A percentile compares a stretch with the other conserved stretches of the same genome.
phyloP scores from a whole-genome alignment of 2,113 vertebrate species.

The Microcebus jonahi region DNA sequence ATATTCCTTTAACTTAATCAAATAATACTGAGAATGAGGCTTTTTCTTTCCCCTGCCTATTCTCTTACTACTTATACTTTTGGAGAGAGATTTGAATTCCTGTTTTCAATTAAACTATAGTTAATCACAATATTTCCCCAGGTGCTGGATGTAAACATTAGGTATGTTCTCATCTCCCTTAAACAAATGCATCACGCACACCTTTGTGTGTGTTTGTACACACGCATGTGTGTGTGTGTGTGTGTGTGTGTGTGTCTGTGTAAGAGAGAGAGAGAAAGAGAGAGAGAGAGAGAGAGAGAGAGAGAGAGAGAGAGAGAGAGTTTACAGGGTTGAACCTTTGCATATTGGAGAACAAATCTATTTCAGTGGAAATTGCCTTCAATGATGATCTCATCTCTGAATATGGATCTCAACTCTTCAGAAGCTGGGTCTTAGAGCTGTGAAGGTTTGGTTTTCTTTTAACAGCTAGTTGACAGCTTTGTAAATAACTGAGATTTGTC shows the following conservation, averaged over 20 bases:
- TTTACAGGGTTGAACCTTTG: not conserved
- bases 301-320: not conserved
- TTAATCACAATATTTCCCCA: constrained; percentile 22
- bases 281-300: not conserved
- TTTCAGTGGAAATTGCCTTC: constrained; percentile 49
- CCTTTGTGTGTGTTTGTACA: not conserved
- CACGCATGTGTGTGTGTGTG: not conserved
- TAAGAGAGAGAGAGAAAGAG: not conserved
- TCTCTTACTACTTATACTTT: not conserved
- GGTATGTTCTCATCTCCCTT: not conserved
- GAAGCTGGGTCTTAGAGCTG: not conserved
- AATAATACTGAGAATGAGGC: not conserved
- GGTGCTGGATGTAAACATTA: not conserved
- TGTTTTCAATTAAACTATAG: constrained; percentile 21
- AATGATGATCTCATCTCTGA: constrained; percentile 26
- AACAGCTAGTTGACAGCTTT: constrained; percentile 38
- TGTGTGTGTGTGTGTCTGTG: not conserved
- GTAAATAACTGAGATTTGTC: constrained; percentile 19
- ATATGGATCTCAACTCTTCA: not conserved
- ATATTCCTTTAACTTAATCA: not conserved
- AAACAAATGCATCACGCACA: not conserved
- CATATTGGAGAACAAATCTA: constrained; percentile 25
- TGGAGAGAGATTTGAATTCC: not conserved
- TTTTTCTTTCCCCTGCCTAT: not conserved
- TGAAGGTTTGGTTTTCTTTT: constrained; percentile 35